These are phyloP conservation scores for Euzophera pinguis DNA, from an alignment of 2,888 invertebrate genomes.

Conservation along the genomic window DNA sequence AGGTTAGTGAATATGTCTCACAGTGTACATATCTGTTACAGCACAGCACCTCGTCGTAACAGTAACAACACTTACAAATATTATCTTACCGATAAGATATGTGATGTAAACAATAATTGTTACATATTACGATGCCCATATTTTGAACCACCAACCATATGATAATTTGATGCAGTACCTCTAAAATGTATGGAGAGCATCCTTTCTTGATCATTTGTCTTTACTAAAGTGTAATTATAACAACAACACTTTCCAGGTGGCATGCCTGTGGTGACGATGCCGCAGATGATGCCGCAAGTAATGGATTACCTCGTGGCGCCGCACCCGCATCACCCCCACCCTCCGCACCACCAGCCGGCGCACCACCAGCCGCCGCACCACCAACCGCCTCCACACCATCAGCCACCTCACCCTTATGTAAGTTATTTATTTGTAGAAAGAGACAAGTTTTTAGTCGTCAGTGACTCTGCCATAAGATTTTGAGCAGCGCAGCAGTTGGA, in stretches of 20 bases:
- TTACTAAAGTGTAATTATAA: too few species aligned
- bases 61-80: not conserved
- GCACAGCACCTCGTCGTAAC: not conserved
- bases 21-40: not conserved
- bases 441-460: not conserved
- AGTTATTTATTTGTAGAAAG: conserved; percentile 50
- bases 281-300: conserved; percentile 95
- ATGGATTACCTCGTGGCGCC: conserved; percentile 91
- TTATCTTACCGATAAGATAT: conserved; percentile 6
- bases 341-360: conserved; percentile 71
- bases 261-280: conserved; percentile 92
- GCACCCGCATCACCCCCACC: conserved; percentile 76
- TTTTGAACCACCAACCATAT: too few species aligned
- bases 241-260: conserved; percentile 65
- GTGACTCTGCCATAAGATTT: not conserved
- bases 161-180: too few species aligned
- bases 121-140: not conserved
- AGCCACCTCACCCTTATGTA: conserved; percentile 83
- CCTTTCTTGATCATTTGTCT: too few species aligned
- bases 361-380: conserved; percentile 93
- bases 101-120: conserved; percentile 6
- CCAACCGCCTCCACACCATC: conserved; percentile 81
- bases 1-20: too few species aligned
- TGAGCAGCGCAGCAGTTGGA: too few species aligned
- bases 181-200: too few species aligned